These are phyloP conservation scores for Mycteria americana DNA, from an alignment of 2,797 vertebrate genomes.

Conservation along the genomic window DNA sequence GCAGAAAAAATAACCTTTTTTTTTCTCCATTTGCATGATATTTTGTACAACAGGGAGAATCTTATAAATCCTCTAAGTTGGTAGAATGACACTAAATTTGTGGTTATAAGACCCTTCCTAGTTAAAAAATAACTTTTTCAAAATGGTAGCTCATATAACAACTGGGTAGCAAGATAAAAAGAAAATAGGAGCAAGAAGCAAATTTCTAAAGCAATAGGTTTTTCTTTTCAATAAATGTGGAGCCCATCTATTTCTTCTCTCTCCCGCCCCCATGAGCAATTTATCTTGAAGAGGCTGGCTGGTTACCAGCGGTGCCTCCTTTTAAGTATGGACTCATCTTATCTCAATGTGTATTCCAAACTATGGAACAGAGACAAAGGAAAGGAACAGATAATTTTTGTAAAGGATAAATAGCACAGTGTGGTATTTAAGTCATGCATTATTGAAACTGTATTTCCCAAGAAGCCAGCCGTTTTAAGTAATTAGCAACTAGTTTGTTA, in stretches of 20 bases:
- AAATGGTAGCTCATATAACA: not conserved
- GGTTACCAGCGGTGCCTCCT: not conserved
- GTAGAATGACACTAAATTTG: not conserved
- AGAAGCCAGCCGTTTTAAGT: not conserved
- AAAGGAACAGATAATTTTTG: not conserved
- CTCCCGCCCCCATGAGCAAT: not conserved
- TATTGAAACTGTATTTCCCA: not conserved
- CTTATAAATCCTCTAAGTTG: not conserved
- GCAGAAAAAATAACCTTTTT: not conserved
- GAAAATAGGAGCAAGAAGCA: not conserved
- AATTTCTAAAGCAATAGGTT: not conserved
- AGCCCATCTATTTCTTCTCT: not conserved
- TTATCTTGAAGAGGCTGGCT: not conserved
- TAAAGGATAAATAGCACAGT: not conserved
- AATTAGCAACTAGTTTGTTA: not conserved
- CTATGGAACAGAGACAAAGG: not conserved
- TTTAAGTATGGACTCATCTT: not conserved
- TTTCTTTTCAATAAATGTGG: not conserved
- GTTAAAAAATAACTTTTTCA: not conserved
- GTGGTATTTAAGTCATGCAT: not conserved
- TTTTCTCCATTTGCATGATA: not conserved
- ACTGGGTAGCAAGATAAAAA: not conserved
- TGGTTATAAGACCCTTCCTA: not conserved
- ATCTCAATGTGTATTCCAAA: not conserved
- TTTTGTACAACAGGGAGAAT: not conserved